These are phyloP conservation scores for Rhinogobio ventralis DNA, from an alignment of 2,797 vertebrate genomes.

Conservation along the genomic window DNA sequence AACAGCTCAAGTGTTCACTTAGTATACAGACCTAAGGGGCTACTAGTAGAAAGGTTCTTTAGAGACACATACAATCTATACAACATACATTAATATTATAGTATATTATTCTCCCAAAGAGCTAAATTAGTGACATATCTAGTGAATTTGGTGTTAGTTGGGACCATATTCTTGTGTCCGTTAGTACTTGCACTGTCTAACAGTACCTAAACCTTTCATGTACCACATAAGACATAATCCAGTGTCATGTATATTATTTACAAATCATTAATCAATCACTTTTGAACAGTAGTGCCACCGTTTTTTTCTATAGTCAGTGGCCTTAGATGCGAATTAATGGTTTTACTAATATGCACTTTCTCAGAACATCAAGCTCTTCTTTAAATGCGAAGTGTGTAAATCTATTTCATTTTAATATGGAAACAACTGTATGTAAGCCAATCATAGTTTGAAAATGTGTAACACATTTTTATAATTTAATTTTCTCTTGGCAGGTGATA, in stretches of 20 bases:
- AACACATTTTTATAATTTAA: too few relatives aligned
- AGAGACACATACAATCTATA: constrained; percentile 2
- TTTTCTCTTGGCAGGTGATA: background rate
- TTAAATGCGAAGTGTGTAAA: constrained; percentile 1
- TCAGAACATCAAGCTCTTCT: background rate
- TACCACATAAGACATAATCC: background rate
- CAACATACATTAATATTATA: background rate
- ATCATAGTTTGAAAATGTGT: background rate
- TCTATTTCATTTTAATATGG: background rate
- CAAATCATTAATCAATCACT: background rate
- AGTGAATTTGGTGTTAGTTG: constrained; percentile 15
- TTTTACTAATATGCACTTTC: background rate
- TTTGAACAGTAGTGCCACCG: background rate
- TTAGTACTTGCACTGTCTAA: constrained; percentile 1
- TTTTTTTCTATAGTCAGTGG: background rate
- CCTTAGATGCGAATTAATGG: background rate
- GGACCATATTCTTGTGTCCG: background rate
- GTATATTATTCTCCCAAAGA: constrained; percentile 17
- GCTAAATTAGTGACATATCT: constrained; percentile 10
- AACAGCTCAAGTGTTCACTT: constrained; percentile 25
- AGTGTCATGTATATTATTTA: background rate
- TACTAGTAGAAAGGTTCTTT: constrained; percentile 4
- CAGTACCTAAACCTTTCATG: background rate
- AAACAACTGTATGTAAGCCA: background rate
- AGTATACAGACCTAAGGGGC: background rate